These are phyloP conservation scores for Phalacrocorax brasilianus DNA, from an alignment of 2,113 vertebrate genomes.

Conservation along the genomic window DNA sequence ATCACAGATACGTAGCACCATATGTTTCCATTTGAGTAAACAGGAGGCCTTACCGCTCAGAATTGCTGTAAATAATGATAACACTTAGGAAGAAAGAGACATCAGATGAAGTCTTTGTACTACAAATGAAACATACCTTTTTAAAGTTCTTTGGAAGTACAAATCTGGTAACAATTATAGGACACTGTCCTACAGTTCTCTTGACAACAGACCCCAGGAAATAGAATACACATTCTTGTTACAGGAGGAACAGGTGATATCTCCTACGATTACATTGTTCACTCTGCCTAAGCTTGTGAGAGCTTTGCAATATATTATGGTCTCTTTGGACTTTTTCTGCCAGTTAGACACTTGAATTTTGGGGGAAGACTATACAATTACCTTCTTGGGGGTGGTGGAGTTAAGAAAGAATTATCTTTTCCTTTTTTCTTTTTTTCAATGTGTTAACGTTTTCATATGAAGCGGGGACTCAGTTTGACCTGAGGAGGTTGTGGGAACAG, in stretches of 20 bases:
- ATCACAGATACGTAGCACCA: not conserved
- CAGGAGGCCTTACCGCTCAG: not conserved
- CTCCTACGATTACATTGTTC: not conserved
- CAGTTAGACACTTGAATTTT: not conserved
- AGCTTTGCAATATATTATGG: not conserved
- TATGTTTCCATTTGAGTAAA: not conserved
- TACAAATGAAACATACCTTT: not conserved
- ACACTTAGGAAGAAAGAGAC: not conserved
- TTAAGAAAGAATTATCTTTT: not conserved
- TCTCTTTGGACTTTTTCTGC: not conserved
- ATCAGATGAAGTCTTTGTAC: not conserved
- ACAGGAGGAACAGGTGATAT: not conserved
- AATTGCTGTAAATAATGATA: not conserved
- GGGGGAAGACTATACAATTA: not conserved
- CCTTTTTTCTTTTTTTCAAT: not conserved
- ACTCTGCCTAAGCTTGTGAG: not conserved
- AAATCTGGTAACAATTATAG: not conserved
- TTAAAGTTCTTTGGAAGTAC: not conserved
- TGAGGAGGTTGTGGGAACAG: not conserved
- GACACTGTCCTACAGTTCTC: not conserved
- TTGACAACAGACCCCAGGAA: not conserved
- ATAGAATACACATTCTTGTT: not conserved
- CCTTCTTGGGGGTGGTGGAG: not conserved
- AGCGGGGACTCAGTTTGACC: not conserved
- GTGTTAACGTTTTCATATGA: not conserved